Conservation (phyloP, 2,797 vertebrate species). For the Brachyalestes nurse region DNA sequence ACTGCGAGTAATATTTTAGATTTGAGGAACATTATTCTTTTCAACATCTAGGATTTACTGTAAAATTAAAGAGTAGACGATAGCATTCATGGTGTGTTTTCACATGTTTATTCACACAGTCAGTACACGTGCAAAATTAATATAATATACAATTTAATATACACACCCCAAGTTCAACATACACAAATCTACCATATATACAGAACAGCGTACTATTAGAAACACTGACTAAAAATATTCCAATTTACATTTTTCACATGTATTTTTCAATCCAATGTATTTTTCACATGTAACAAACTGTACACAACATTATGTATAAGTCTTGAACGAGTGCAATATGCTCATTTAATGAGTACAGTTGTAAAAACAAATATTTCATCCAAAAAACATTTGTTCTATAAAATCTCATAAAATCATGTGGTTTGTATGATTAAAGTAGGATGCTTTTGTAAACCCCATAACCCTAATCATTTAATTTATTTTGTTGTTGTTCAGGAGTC, state of each 20-base stretch:
- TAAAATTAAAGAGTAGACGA: not conserved
- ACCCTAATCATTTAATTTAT: no score
- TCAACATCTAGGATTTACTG: not conserved
- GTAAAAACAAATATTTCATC: no score
- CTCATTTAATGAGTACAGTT: not conserved
- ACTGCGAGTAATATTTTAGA: not conserved
- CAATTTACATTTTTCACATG: not conserved
- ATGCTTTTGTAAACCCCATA: not conserved
- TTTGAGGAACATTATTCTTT: not conserved
- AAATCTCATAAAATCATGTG: not conserved
- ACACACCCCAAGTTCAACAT: not conserved
- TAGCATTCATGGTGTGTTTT: not conserved
- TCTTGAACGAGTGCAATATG: not conserved
- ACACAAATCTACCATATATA: conserved; percentile 15
- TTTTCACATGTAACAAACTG: not conserved
- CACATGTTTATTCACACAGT: not conserved
- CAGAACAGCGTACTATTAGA: conserved; percentile 14
- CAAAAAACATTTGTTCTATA: not conserved
- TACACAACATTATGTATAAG: not conserved
- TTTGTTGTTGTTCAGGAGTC: conserved; percentile 28
- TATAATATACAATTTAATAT: not conserved
- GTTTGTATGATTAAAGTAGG: not conserved
- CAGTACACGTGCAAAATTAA: not conserved
- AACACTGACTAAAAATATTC: not conserved
- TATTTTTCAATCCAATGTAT: not conserved